Base-by-base conservation (phyloP, 2,113 vertebrate species). In the Protobothrops flavoviridis region DNA sequence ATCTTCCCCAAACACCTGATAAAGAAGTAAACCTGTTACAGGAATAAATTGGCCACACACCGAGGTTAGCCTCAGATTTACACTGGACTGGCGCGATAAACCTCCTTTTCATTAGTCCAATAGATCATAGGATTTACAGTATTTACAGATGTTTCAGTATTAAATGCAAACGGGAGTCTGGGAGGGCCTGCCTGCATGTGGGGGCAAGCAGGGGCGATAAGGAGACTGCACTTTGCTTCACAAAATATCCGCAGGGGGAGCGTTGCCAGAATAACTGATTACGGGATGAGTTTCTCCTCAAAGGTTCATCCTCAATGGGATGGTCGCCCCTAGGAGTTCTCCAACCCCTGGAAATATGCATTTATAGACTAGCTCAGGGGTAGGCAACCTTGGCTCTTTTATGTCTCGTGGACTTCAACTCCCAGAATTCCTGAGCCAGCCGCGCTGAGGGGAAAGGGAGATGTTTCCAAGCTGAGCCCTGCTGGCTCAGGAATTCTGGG, bases 41-140 rank as follows among this genome's bases (percentile, higher is more conserved):
- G 96, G 97, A 97, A 97, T 97, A 97, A 97, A 97, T 97, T 97
- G 97, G 95, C 97, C 97, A 97, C 97, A 97, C 96, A 97, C 94
- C 96, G 92, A 97, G 97, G 97, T 97, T 97, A 97, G 96, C 97
- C 95, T 0, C 93, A 97, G 95, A 97, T 97, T 97, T 97, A 96
- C 95, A 95, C 95, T 95, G 92, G 95, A 94, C 93, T 94, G 95
- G 92, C 89, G 93, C 95, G 96, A 97, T 97, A 97, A 97, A 97
- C 96, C 94, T 97, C 93, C 96, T 97, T 97, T 97, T 97, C 97
- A 97, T 97, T 97, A 97, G 96, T 95, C 95, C 96, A 97, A 97
- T 97, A 97, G 97, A 97, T 97, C 97, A 97, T 96, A 96, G 97
- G 96, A 97, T 97, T 97, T 96, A 97, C 95, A 96, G 95, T 95